Evolutionary conservation across 1,140 invertebrate genomes (phyloP), one percentile per base, ranked within the genome.

Genomic region (Scaptomyza graminum): DNA sequence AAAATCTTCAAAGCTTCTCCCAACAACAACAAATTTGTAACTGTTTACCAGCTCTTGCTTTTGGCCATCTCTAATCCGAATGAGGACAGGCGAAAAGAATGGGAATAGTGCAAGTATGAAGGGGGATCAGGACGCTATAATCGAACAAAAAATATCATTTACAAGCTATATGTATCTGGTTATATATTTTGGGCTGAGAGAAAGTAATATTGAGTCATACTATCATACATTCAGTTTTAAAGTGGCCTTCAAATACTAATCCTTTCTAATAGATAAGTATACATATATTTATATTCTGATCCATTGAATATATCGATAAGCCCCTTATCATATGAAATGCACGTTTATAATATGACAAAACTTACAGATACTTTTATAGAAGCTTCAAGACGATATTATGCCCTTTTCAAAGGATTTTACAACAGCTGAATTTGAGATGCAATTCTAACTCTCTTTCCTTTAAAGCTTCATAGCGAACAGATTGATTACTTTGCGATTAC

Each of bases 51-150:
- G 67, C 66, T 62, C 63, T 70, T 57, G 67, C 57, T 74, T 61
- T 57, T 70, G 57, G 44, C 46, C 51, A 70, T 56, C 66, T 70
- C 51, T 74, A 70, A 74, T 57, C 71, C 66, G 65, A 51, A 37
- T 72, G 67, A 34, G 60, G 60, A 16, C 28, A 43, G 50, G 34
- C 62, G 50, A 60, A 34, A 37, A 56, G 51, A 63, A 62, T 61
- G 54, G 47, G 16, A 52, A 44, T 37, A 52, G 51, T 37, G 52
- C 28, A 49, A 9, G 50, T 18, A 66, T 59, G n/a, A 52, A 39
- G 46, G 15, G 47, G 28, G 46, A 37, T 34, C 12, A 50, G 31
- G 18, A 34, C 13, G 12, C 43, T 59, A 12, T n/a, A 31, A 12
- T 41, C 3, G 4, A 5, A 5, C 37, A 2, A n/a, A 41, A 41